Evolutionary conservation across 2,888 invertebrate genomes (phyloP).

Genomic region (Heliconius ismenius): DNA sequence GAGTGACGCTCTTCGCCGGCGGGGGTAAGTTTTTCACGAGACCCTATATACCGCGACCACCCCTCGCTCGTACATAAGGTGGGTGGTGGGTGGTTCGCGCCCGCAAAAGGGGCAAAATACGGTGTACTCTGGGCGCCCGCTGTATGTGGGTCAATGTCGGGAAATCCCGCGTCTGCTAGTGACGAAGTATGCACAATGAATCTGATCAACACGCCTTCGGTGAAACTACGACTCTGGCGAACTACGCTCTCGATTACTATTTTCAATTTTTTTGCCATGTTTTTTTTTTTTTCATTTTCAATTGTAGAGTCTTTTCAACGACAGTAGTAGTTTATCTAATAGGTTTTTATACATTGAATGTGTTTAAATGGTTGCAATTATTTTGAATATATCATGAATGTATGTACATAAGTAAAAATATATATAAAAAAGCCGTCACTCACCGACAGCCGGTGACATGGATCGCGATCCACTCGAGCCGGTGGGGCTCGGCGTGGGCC

Average conservation of each 20-base stretch:
- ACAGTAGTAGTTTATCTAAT: background rate
- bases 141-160: constrained; percentile 83
- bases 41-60: constrained; percentile 82
- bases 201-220: constrained; percentile 79
- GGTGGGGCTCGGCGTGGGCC: constrained; percentile 96
- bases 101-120: constrained; percentile 83
- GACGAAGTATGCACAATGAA: constrained; percentile 82
- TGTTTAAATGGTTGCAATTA: background rate
- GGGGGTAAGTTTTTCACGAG: constrained; percentile 82
- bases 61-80: constrained; percentile 80
- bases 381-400: background rate
- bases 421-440: constrained; percentile 67
- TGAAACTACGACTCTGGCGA: constrained; percentile 70
- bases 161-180: constrained; percentile 82
- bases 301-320: background rate
- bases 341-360: background rate
- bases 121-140: constrained; percentile 81
- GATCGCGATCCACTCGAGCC: constrained; percentile 97
- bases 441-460: constrained; percentile 98
- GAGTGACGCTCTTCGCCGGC: constrained; percentile 72
- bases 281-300: constrained; percentile 19
- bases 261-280: constrained; percentile 3
- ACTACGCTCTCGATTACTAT: constrained; percentile 48
- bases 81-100: constrained; percentile 81
- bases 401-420: background rate